Evolutionary conservation across 2,797 vertebrate species (phyloP).

Genomic region (Cyprinella venusta): DNA sequence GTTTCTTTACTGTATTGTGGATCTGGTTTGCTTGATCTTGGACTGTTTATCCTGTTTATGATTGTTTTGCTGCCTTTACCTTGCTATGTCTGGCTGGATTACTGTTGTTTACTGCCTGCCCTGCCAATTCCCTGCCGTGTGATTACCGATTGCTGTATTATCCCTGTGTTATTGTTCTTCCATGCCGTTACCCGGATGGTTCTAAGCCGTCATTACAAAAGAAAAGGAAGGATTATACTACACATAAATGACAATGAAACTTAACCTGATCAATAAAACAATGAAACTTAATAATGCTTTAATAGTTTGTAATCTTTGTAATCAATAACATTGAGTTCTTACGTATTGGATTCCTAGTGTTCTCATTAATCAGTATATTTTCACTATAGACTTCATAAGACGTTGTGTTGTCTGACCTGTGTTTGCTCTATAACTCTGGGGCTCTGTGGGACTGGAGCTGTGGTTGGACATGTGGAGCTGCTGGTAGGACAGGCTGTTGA

Average conservation of each 20-base stretch:
- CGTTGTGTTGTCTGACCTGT: slow-evolving; percentile 79
- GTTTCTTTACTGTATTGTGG: not conserved
- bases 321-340: not conserved
- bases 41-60: not conserved
- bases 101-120: not conserved
- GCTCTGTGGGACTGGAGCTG: slow-evolving; percentile 74
- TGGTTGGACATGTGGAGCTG: slow-evolving; percentile 79
- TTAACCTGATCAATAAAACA: not conserved
- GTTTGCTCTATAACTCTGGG: slow-evolving; percentile 80
- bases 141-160: not conserved
- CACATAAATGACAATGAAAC: not conserved
- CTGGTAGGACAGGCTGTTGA: slow-evolving; percentile 81
- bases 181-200: not conserved
- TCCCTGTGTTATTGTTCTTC: not conserved
- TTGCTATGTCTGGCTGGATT: not conserved
- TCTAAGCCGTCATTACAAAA: not conserved
- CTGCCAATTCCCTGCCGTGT: not conserved
- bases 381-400: not conserved
- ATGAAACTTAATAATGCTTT: not conserved
- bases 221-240: not conserved
- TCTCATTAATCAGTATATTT: not conserved
- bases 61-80: not conserved
- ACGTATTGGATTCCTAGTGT: not conserved
- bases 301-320: not conserved
- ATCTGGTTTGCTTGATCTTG: not conserved